phyloP scores from a whole-genome alignment of 2,797 vertebrate species.

The Enteromius radiatus region DNA sequence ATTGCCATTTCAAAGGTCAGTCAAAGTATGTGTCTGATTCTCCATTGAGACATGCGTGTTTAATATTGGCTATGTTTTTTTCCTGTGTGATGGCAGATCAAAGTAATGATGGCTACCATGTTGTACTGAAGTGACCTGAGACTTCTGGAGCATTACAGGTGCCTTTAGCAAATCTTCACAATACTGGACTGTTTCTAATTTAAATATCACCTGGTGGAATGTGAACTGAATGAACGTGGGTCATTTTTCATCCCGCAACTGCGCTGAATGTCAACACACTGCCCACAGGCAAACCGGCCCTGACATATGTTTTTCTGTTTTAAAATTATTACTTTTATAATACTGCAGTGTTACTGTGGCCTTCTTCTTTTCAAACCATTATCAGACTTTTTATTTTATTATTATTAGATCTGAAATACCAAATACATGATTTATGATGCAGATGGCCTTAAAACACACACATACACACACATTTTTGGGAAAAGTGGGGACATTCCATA shows the following conservation, averaged over 20 bases:
- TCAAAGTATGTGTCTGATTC: not conserved
- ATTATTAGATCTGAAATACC: not conserved
- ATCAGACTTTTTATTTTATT: conserved; percentile 1
- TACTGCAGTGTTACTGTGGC: not conserved
- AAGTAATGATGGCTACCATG: conserved; percentile 81
- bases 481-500: no score
- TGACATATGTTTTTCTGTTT: not conserved
- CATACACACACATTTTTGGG: not conserved
- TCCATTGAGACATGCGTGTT: not conserved
- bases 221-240: not conserved
- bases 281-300: no score
- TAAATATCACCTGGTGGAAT: conserved; percentile 18
- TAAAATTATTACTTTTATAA: not conserved
- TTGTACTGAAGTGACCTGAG: conserved; percentile 81
- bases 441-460: not conserved
- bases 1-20: not conserved
- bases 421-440: not conserved
- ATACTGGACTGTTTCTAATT: conserved; percentile 3
- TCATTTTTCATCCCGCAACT: not conserved
- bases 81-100: conserved; percentile 73
- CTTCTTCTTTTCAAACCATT: not conserved
- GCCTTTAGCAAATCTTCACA: not conserved
- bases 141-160: conserved; percentile 1
- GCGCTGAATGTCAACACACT: no score
- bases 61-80: conserved; percentile 12